phyloP scores from a whole-genome alignment of 2,888 invertebrate species.

The Philaethria dido region DNA sequence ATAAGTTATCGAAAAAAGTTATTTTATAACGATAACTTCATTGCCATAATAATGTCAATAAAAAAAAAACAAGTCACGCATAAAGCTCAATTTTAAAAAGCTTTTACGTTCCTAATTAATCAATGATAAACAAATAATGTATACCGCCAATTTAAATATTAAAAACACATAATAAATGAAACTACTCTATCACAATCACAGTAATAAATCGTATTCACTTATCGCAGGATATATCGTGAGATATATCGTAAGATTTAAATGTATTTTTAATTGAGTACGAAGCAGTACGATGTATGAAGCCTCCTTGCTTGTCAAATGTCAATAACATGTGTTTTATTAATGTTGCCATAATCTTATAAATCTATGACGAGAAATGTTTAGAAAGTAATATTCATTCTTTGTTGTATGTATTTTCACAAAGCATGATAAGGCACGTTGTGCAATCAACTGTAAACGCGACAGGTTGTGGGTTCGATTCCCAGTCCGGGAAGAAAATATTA shows the following conservation, averaged over 20 bases:
- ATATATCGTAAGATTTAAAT: slow-evolving; percentile 32
- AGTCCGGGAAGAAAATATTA: no score
- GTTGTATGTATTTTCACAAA: no score
- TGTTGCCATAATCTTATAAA: slow-evolving; percentile 37
- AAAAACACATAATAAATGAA: not conserved
- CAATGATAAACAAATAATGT: slow-evolving; percentile 3
- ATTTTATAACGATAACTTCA: no score
- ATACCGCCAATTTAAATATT: not conserved
- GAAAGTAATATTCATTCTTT: slow-evolving; percentile 1
- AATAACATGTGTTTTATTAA: slow-evolving; percentile 45
- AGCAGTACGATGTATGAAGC: slow-evolving; percentile 35
- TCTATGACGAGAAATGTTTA: slow-evolving; percentile 17
- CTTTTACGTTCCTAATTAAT: no score
- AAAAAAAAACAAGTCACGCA: not conserved
- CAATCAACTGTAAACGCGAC: no score
- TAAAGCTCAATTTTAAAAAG: not conserved
- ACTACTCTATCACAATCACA: slow-evolving; percentile 4
- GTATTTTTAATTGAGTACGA: slow-evolving; percentile 29
- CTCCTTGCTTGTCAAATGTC: slow-evolving; percentile 41
- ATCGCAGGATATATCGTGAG: slow-evolving; percentile 23
- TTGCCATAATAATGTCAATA: no score
- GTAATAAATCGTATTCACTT: slow-evolving; percentile 16
- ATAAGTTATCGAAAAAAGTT: no score
- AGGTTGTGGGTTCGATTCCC: no score
- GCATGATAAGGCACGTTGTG: no score